Evolutionary conservation across 2,888 invertebrate species (phyloP), one percentile per base, ranked within the genome.

Genomic region (Allygus modestus): DNA sequence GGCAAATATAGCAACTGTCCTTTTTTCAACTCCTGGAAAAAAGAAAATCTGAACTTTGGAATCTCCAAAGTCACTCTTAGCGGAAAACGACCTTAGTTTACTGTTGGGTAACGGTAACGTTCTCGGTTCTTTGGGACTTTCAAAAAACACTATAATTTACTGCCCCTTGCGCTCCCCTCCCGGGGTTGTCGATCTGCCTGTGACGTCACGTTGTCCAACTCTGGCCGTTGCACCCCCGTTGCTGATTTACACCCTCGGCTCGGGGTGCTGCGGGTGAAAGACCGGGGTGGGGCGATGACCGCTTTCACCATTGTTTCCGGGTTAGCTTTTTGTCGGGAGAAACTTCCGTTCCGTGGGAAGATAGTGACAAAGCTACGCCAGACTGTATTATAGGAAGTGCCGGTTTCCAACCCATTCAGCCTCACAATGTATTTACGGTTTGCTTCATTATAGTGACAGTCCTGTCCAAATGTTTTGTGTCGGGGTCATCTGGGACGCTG

Each of bases 311-410:
- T 79, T 79, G 79, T 79, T 79, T 79, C 79, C 79, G 79, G 79
- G 79, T 79, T 79, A 79, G 33, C 58, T 79, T 79, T 79, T 79
- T 54, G 31, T 79, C 37, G 0, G 51, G 79, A 79, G 79, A 79
- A 79, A 79, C 79, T 79, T 79, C 79, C 79, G 79, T 79, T 79
- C 58, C 79, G 79, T 79, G 79, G 79, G 79, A 79, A 79, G 79
- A 79, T 51, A 58, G 31, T 15, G 58, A 26, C 77, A 51, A 51
- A 51, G 77, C 73, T 4, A 17, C 9, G 33, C 9, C 15, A 75
- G 26, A 75, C 23, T 51, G 69, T 5, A 31, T 7, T 43, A 33
- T 77, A 46, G 79, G 58, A 79, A 58, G 54, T 33, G 58, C 37
- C 33, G 54, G 54, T 58, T 17, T 37, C 33, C 26, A 77, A 46